Percentiles rank a stretch among this genome's conserved stretches.
These are phyloP conservation scores for Lates japonicus DNA, from an alignment of 2,797 vertebrate species.

Conservation along the genomic window DNA sequence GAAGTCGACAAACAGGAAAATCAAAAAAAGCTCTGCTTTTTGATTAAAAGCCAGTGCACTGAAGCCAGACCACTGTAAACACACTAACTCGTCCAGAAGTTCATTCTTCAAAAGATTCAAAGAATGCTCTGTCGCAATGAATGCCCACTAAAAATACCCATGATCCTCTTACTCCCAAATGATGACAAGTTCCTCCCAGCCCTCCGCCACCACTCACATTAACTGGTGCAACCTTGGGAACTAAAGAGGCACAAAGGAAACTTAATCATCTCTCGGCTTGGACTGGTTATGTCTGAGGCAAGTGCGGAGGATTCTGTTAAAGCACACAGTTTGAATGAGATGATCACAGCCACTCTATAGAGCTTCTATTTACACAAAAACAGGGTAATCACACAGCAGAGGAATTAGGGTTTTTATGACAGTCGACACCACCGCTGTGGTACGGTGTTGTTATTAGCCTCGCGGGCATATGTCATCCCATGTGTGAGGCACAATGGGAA, in stretches of 20 bases:
- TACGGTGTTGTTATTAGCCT: conserved; percentile 23
- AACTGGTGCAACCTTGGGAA: conserved; percentile 87
- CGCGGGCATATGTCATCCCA: conserved; percentile 33
- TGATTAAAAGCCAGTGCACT: conserved; percentile 76
- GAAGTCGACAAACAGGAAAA: conserved; percentile 72
- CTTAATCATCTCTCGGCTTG: conserved; percentile 25
- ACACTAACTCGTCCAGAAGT: conserved; percentile 60
- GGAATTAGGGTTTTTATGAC: conserved; percentile 49
- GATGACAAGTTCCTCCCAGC: conserved; percentile 91
- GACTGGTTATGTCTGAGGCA: conserved; percentile 19
- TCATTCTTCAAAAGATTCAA: conserved; percentile 58
- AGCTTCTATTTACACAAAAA: conserved; percentile 48
- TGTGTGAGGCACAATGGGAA: conserved; percentile 56
- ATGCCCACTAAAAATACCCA: conserved; percentile 46
- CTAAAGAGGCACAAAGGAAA: conserved; percentile 75
- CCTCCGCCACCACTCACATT: conserved; percentile 90
- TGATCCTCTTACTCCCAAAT: conserved; percentile 90
- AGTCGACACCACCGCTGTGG: conserved; percentile 19
- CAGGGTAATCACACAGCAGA: conserved; percentile 44
- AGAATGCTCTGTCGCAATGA: conserved; percentile 53
- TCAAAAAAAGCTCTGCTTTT: conserved; percentile 72
- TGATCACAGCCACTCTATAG: conserved; percentile 27
- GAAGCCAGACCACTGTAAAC: conserved; percentile 60
- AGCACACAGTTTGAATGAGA: conserved; percentile 25
- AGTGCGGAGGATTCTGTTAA: conserved; percentile 31